Percentiles rank a stretch among this genome's conserved stretches.
Conservation (phyloP, 1,140 invertebrate genomes). For the Drosophila mojavensis region DNA sequence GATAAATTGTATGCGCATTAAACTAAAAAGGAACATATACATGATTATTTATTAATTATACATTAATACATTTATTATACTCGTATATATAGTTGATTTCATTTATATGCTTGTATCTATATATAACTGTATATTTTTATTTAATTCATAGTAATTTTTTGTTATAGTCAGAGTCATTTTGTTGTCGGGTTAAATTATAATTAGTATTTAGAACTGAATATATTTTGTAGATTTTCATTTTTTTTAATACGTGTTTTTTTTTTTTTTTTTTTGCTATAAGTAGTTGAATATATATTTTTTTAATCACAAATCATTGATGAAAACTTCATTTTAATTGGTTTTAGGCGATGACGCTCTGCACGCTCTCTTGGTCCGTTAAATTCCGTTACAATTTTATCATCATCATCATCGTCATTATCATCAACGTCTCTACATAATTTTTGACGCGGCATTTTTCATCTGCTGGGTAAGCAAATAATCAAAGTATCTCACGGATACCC, state of each 20-base stretch:
- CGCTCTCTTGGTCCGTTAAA: conserved; percentile 82
- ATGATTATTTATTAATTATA: conserved; percentile 72
- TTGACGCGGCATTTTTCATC: conserved; percentile 64
- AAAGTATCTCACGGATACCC: conserved; percentile 58
- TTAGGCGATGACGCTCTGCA: conserved; percentile 80
- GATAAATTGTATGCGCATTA: conserved; percentile 73
- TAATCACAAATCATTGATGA: conserved; percentile 84
- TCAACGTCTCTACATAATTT: conserved; percentile 44
- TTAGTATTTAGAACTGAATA: conserved; percentile 74
- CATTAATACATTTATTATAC: conserved; percentile 35
- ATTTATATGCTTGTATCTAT: conserved; percentile 62
- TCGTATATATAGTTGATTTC: conserved; percentile 48
- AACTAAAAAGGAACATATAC: conserved; percentile 84
- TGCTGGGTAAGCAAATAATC: conserved; percentile 57
- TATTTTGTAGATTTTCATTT: conserved; percentile 3
- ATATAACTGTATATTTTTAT: conserved; percentile 37
- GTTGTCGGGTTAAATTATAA: conserved; percentile 71
- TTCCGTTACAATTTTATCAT: conserved; percentile 75
- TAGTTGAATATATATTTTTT: conserved; percentile 75
- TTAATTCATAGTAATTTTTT: conserved; percentile 71
- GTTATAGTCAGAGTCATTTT: conserved; percentile 79
- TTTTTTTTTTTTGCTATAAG: conserved; percentile 28
- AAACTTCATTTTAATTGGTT: conserved; percentile 79
- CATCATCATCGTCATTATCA: conserved; percentile 22
- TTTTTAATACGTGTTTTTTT: background rate